These are phyloP conservation scores for Rhagophthalmus giganteus DNA, from an alignment of 2,888 invertebrate species.

Conservation along the genomic window DNA sequence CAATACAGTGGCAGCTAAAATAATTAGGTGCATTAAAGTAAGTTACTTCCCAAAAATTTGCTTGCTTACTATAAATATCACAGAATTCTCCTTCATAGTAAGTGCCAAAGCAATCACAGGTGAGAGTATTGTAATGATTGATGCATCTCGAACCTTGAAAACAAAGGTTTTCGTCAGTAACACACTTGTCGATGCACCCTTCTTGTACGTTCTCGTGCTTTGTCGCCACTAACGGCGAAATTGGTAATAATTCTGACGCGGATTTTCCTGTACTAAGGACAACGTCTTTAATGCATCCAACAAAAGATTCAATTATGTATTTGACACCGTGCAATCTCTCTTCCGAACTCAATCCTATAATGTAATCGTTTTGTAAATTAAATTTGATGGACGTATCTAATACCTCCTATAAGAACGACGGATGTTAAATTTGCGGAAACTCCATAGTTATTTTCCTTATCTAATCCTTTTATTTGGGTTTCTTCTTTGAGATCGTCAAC, in stretches of 20 bases:
- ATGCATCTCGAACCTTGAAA: constrained; percentile 87
- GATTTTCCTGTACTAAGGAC: constrained; percentile 84
- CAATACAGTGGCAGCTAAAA: constrained; percentile 80
- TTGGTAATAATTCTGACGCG: constrained; percentile 78
- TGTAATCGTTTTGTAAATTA: background rate
- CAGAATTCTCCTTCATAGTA: constrained; percentile 90
- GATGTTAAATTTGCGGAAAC: constrained; percentile 84
- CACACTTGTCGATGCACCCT: constrained; percentile 84
- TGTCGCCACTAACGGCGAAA: constrained; percentile 81
- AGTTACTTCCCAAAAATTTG: background rate
- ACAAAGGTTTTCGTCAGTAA: constrained; percentile 80
- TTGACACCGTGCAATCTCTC: constrained; percentile 87
- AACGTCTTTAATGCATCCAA: constrained; percentile 88
- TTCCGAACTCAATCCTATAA: constrained; percentile 79
- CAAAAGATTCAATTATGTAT: constrained; percentile 90
- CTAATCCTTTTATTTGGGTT: constrained; percentile 79
- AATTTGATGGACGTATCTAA: no score
- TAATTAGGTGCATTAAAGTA: no score
- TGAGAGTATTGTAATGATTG: constrained; percentile 86
- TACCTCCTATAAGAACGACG: constrained; percentile 87
- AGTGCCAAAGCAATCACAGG: constrained; percentile 93
- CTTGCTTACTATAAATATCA: constrained; percentile 82
- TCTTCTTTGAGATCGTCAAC: constrained; percentile 84
- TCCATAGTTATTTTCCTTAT: constrained; percentile 83
- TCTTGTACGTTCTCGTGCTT: constrained; percentile 89